A percentile compares a stretch with the other conserved stretches of the same genome.
Conservation (phyloP, 2,888 invertebrate genomes). For the Folsomia manolachei region DNA sequence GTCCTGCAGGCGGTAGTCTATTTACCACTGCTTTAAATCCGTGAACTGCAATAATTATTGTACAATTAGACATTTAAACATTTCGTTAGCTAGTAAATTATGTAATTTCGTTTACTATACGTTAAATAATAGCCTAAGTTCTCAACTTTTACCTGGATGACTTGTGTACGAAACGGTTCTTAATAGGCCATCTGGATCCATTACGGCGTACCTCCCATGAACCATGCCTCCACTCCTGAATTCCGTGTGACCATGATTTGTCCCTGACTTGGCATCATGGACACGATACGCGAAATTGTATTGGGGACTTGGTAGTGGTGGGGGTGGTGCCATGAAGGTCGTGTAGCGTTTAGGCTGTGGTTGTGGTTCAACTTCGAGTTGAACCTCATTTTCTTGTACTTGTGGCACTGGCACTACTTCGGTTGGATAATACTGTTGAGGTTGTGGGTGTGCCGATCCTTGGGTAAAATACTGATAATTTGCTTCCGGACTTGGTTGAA, state of each 20-base stretch:
- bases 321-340: neutral
- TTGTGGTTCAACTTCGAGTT: too few species aligned
- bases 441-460: neutral
- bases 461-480: neutral
- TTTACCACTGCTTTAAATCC: neutral
- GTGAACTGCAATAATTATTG: neutral
- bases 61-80: neutral
- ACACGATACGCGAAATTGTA: conserved; percentile 39
- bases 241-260: conserved; percentile 34
- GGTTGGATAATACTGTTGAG: neutral
- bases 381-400: neutral
- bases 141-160: conserved; percentile 4
- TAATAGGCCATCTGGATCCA: conserved; percentile 38
- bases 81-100: neutral
- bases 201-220: conserved; percentile 35
- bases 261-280: conserved; percentile 28
- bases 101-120: neutral
- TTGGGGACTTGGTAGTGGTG: neutral
- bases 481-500: neutral
- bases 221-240: conserved; percentile 32
- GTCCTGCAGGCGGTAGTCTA: too few species aligned
- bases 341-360: too few species aligned
- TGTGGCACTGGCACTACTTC: neutral
- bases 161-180: conserved; percentile 38
- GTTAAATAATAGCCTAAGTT: neutral